phyloP scores from a whole-genome alignment of 1,140 invertebrate genomes.

The Lucilia sericata region DNA sequence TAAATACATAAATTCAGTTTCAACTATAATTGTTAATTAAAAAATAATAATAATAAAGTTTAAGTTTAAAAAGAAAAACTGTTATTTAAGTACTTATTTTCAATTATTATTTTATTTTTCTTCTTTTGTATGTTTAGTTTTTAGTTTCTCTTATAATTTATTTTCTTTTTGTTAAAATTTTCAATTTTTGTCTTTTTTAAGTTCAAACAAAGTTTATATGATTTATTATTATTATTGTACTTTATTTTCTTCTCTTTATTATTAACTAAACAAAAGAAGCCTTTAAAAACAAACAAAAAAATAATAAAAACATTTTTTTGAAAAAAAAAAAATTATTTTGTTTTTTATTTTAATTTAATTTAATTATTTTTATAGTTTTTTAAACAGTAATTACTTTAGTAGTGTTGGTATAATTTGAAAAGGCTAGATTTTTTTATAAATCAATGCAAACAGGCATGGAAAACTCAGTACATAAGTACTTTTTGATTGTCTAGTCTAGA shows the following conservation, averaged over 20 bases:
- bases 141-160: background rate
- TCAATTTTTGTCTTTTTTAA: background rate
- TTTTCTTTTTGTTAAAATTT: background rate
- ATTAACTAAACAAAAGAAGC: slow-evolving; percentile 26
- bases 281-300: background rate
- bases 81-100: slow-evolving; percentile 65
- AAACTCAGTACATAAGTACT: too few species aligned
- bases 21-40: background rate
- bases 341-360: background rate
- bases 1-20: background rate
- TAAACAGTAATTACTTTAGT: too few species aligned
- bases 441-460: too few species aligned
- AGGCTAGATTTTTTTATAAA: too few species aligned
- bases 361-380: background rate
- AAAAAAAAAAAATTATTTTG: background rate
- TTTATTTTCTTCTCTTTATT: slow-evolving; percentile 22
- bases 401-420: too few species aligned
- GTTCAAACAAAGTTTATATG: slow-evolving; percentile 13
- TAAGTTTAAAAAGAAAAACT: slow-evolving; percentile 47
- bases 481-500: too few species aligned
- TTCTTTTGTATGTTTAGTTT: background rate
- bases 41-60: background rate
- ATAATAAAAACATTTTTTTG: background rate
- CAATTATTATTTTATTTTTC: background rate
- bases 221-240: background rate